Evolutionary conservation across 2,113 vertebrate genomes (phyloP).

Genomic region (Brevimyrus niger): DNA sequence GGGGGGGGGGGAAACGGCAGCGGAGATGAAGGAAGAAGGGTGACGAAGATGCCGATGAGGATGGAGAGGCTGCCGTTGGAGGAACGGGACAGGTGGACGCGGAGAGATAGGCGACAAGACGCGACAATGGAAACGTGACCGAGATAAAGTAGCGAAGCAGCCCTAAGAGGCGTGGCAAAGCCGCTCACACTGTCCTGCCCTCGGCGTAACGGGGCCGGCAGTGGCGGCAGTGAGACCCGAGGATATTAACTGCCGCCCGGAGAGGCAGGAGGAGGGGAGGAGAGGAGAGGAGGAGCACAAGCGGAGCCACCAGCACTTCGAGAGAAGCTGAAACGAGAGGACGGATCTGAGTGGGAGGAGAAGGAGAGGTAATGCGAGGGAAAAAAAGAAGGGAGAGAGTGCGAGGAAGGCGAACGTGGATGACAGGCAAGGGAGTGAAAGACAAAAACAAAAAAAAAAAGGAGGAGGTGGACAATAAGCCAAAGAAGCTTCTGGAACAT

Average conservation of each 20-base stretch:
- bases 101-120: slow-evolving; percentile 7
- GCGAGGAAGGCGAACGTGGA: neutral
- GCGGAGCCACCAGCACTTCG: neutral
- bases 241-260: neutral
- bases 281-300: neutral
- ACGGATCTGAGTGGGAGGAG: neutral
- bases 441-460: neutral
- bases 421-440: neutral
- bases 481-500: neutral
- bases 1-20: neutral
- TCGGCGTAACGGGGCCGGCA: too few species aligned
- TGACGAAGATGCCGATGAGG: neutral
- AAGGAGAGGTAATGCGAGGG: neutral
- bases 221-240: neutral
- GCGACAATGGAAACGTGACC: slow-evolving; percentile 16
- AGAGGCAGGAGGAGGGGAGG: neutral
- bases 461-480: slow-evolving; percentile 1
- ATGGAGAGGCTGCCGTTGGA: neutral
- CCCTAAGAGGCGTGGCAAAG: slow-evolving; percentile 26
- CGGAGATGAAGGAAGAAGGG: neutral
- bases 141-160: neutral
- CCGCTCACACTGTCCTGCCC: slow-evolving; percentile 34
- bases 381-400: neutral
- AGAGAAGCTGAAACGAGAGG: neutral
- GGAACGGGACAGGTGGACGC: slow-evolving; percentile 4